Evolutionary conservation across 2,797 vertebrate species (phyloP).

Genomic region (Spea hammondii): DNA sequence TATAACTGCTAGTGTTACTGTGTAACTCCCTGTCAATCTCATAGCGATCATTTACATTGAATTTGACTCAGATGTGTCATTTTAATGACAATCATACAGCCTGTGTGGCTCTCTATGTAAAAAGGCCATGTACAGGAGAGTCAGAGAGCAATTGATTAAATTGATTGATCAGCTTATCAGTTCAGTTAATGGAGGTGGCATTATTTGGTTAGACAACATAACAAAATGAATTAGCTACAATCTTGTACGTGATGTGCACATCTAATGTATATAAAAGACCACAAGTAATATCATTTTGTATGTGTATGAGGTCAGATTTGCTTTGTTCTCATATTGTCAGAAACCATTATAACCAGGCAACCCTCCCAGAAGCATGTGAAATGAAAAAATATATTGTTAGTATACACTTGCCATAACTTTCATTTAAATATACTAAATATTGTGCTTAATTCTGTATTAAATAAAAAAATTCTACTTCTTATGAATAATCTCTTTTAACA

Average conservation of each 20-base stretch:
- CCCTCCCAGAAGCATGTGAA: too few species aligned
- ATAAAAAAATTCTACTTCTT: too few species aligned
- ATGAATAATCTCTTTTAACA: too few species aligned
- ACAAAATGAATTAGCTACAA: constrained; percentile 51
- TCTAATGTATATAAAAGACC: constrained; percentile 7
- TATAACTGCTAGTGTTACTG: too few species aligned
- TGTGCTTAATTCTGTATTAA: too few species aligned
- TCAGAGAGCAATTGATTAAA: constrained; percentile 48
- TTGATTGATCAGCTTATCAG: constrained; percentile 53
- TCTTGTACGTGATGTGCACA: constrained; percentile 40
- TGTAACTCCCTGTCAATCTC: constrained; percentile 2
- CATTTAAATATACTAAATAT: too few species aligned
- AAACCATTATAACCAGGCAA: too few species aligned
- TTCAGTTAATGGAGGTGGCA: constrained; percentile 42
- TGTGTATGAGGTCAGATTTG: too few species aligned
- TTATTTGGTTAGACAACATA: constrained; percentile 46
- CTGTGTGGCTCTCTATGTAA: constrained; percentile 27
- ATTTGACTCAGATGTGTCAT: constrained; percentile 36
- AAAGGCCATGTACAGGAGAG: constrained; percentile 47
- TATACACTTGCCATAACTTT: too few species aligned
- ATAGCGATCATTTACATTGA: constrained; percentile 40
- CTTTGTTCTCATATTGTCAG: too few species aligned
- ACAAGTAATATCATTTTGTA: too few species aligned
- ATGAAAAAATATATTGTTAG: too few species aligned
- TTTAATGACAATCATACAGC: constrained; percentile 36